phyloP scores from a whole-genome alignment of 2,797 vertebrate species.

The Danio albolineatus region DNA sequence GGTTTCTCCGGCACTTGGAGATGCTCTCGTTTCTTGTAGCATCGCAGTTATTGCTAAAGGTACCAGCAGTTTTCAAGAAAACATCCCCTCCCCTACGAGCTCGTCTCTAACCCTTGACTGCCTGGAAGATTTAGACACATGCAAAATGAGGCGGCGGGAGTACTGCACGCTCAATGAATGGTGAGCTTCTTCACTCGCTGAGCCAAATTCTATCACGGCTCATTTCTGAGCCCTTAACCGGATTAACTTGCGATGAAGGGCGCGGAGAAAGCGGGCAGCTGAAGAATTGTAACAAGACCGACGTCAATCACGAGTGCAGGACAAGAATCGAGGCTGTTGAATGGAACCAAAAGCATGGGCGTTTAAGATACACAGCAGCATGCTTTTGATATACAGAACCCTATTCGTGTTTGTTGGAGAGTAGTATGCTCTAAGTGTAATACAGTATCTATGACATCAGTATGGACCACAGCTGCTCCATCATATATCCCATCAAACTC shows the following conservation, averaged over 20 bases:
- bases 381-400: constrained; percentile 40
- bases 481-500: constrained; percentile 41
- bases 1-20: constrained; percentile 49
- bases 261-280: constrained; percentile 9
- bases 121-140: constrained; percentile 5
- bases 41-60: constrained; percentile 52
- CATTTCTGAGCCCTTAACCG: constrained; percentile 27
- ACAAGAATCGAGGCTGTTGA: constrained; percentile 11
- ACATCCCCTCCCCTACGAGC: not conserved
- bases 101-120: constrained; percentile 10
- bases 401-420: not conserved
- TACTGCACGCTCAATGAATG: constrained; percentile 18
- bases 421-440: constrained; percentile 17
- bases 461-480: constrained; percentile 30
- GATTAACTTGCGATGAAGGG: constrained; percentile 32
- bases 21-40: constrained; percentile 25
- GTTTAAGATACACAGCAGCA: constrained; percentile 39
- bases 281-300: constrained; percentile 27
- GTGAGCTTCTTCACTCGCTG: constrained; percentile 7
- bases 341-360: not conserved
- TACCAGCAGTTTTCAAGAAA: constrained; percentile 22
- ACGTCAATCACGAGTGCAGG: not conserved
- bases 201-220: constrained; percentile 37
- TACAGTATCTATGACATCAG: constrained; percentile 46
- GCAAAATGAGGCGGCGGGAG: constrained; percentile 4